Base-by-base conservation (phyloP, 2,888 invertebrate species). In the Heliconius cydno region DNA sequence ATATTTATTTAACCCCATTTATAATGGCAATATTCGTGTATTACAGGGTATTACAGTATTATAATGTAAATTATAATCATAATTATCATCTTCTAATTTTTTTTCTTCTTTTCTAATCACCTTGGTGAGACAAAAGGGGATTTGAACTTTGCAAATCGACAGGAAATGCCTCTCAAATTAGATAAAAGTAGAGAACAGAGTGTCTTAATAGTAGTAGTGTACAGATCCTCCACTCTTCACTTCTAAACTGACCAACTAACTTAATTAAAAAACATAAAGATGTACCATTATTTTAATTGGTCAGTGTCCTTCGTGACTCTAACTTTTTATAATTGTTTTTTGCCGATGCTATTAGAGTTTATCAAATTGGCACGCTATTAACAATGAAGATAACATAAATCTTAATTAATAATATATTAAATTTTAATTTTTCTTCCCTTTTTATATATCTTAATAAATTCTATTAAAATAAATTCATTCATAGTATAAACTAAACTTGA, bases 401-500 rank as follows among this genome's bases (percentile, higher is more conserved):
- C 52, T 52, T 52, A 22, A 22, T 22, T 22, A 15, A 15, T 52
- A 28, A 19, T 28, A 76, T 52, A 68, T 60, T n/a, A 60, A n/a
- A 60, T n/a, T 60, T 12, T n/a, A 1, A 12, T 60, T 22, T 60
- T n/a, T n/a, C 0, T 9, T 12, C 10, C 10, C 10, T 60, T n/a
- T 12, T n/a, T 3, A 60, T 60, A 60, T n/a, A 60, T 10, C 10
- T 60, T 10, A 6, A 60, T 60, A 60, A 60, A n/a, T 60, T 60
- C 12, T 60, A 60, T 22, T 60, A 60, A 60, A 60, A 10, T n/a
- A 3, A 15, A 41, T 60, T 65, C 65, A 71, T 76, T 72, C 19
- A 67, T 28, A n/a, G n/a, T n/a, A 38, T 15, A 72, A 76, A 77
- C 71, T 77, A 79, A 80, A 79, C 30, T 63, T 57, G 57, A 57